Evolutionary conservation across 2,888 invertebrate genomes (phyloP), one percentile per base, ranked within the genome.

Genomic region (Creontiades dilutus): DNA sequence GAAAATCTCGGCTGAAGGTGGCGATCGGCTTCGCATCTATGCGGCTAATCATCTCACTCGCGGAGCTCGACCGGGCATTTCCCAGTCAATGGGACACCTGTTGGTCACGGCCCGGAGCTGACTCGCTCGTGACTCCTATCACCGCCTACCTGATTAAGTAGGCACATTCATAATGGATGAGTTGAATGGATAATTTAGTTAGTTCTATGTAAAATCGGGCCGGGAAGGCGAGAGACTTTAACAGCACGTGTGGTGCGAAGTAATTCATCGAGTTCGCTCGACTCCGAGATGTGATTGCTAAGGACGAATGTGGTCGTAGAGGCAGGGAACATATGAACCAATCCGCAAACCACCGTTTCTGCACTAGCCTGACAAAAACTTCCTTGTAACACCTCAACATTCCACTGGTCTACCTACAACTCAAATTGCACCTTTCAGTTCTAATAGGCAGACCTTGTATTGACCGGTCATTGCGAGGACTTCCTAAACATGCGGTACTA

Each of bases 161-260:
- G 19, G 16, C n/a, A 16, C 57, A 57, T 57, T 37, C 37, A 37
- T 37, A 37, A 57, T 57, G 57, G 57, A 57, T 57, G 57, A 57
- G 57, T 57, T 57, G n/a, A 57, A 57, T n/a, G 57, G 57, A n/a
- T 57, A 57, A 57, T 57, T 16, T n/a, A 57, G 57, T 57, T n/a
- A 14, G n/a, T 37, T 37, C 37, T 37, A 37, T 37, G 19, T n/a
- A n/a, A 57, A 57, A 57, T 57, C 57, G 16, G 57, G n/a, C 16
- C 16, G 57, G 19, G 14, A 57, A 7, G n/a, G 5, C 2, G n/a
- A 57, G 57, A 57, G 19, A 57, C 57, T n/a, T 14, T 57, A n/a
- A n/a, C 16, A 0, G n/a, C 5, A 16, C 0, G 19, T 16, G 19
- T 57, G 2, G 16, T n/a, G 57, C 57, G 57, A 37, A 37, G 37